A percentile compares a stretch with the other conserved stretches of the same genome.
Evolutionary conservation across 2,113 vertebrate species (phyloP).

Genomic region (Strix uralensis): DNA sequence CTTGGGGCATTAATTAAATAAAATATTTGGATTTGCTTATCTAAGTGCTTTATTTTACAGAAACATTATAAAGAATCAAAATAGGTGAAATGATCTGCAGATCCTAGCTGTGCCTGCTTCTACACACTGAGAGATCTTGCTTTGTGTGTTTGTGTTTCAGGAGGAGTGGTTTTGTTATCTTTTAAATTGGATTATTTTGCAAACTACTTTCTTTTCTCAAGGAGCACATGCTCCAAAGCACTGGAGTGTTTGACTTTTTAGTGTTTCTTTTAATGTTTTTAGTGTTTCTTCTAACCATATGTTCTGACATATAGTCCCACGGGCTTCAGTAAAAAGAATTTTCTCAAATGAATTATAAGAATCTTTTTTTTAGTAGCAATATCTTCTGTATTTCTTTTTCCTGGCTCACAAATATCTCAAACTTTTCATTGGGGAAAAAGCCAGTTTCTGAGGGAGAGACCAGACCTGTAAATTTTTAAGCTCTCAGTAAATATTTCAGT

Average conservation of each 20-base stretch:
- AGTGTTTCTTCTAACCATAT: background rate
- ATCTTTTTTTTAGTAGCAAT: background rate
- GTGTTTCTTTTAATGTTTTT: background rate
- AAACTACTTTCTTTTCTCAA: background rate
- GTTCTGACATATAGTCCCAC: background rate
- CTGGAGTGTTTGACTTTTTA: background rate
- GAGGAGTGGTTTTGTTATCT: background rate
- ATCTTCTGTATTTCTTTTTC: background rate
- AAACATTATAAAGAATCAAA: background rate
- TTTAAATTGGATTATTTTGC: background rate
- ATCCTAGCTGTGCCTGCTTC: background rate
- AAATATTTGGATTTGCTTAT: slow-evolving; percentile 24
- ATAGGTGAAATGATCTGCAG: background rate
- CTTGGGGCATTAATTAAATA: background rate
- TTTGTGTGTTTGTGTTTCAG: background rate
- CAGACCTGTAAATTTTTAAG: background rate
- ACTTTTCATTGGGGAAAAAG: background rate
- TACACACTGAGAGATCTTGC: background rate
- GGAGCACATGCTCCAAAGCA: background rate
- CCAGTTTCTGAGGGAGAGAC: background rate
- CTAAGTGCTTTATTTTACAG: background rate
- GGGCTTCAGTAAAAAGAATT: background rate
- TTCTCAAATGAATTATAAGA: background rate
- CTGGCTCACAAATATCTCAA: background rate
- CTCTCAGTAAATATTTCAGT: background rate